Evolutionary conservation across 2,888 invertebrate genomes (phyloP).

Genomic region (Hedya salicella): DNA sequence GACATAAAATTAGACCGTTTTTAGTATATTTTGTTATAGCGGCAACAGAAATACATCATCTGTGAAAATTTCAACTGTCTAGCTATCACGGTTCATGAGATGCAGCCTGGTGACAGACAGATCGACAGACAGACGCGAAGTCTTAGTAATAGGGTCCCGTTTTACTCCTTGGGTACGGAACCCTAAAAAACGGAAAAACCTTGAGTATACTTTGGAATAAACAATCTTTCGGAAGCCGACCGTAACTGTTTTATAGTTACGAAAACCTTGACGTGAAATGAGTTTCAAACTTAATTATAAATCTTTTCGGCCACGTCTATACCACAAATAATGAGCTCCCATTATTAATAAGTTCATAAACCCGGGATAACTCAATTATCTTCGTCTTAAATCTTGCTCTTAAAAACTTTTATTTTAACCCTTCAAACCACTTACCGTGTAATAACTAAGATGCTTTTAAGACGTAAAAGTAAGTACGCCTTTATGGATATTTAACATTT

Average conservation of each 20-base stretch:
- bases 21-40: too few species aligned
- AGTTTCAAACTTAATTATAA: conserved; percentile 6
- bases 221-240: too few species aligned
- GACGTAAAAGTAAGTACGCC: conserved; percentile 15
- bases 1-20: too few species aligned
- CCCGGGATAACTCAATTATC: conserved; percentile 28
- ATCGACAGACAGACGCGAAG: too few species aligned
- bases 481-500: background rate
- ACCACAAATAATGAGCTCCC: background rate
- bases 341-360: conserved; percentile 31
- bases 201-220: too few species aligned
- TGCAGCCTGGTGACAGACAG: too few species aligned
- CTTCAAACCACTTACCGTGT: conserved; percentile 23
- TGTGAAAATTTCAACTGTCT: too few species aligned
- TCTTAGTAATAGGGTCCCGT: too few species aligned
- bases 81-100: too few species aligned
- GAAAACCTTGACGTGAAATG: background rate
- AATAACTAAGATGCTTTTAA: conserved; percentile 20
- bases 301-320: background rate
- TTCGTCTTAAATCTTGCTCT: conserved; percentile 6
- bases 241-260: background rate
- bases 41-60: too few species aligned
- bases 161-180: too few species aligned
- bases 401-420: conserved; percentile 27
- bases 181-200: too few species aligned